Conservation (phyloP, 2,797 vertebrate species). For the Rhodeus uyekii region DNA sequence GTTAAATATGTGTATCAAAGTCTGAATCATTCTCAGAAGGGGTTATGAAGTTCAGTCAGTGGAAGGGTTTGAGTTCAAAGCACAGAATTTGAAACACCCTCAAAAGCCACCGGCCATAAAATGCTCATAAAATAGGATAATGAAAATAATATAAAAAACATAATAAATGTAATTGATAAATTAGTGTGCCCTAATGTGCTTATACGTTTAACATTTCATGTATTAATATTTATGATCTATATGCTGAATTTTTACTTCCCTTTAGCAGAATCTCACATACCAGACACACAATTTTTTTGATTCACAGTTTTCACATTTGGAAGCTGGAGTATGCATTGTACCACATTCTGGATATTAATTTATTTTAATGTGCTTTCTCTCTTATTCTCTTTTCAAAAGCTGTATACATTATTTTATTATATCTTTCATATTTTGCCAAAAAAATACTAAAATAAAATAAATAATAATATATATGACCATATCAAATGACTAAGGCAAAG, state of each 20-base stretch:
- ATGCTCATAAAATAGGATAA: not conserved
- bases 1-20: slow-evolving; percentile 6
- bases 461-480: too few species aligned
- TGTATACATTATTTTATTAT: too few species aligned
- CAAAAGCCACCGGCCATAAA: not conserved
- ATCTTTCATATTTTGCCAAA: too few species aligned
- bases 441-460: too few species aligned
- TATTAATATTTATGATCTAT: not conserved
- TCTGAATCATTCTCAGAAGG: not conserved
- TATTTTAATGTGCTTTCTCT: not conserved
- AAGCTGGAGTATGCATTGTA: too few species aligned
- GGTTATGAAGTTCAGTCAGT: slow-evolving; percentile 8
- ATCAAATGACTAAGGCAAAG: too few species aligned
- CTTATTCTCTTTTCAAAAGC: not conserved
- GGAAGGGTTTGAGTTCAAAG: not conserved
- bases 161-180: not conserved
- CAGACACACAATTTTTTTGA: not conserved
- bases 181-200: not conserved
- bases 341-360: not conserved
- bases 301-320: too few species aligned
- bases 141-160: not conserved
- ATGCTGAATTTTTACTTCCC: not conserved
- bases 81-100: not conserved
- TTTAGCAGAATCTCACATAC: not conserved
- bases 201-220: not conserved